These are phyloP conservation scores for Edolisoma coerulescens DNA, from an alignment of 2,113 vertebrate species.

Conservation along the genomic window DNA sequence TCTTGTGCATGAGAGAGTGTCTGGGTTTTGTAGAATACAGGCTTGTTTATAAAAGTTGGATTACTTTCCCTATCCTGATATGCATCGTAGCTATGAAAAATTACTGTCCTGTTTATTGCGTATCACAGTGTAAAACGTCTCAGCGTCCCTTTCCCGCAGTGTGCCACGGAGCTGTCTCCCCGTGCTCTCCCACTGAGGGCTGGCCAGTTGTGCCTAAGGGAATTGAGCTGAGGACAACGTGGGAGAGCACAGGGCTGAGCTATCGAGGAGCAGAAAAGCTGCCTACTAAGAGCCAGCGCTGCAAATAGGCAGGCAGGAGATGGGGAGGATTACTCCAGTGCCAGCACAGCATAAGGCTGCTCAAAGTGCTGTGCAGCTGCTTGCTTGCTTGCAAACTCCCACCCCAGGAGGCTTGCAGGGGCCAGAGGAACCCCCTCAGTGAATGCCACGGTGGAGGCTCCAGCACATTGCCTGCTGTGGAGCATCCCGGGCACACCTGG, in stretches of 20 bases:
- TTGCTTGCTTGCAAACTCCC: neutral
- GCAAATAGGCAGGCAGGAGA: neutral
- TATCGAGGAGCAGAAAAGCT: neutral
- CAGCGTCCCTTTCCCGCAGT: neutral
- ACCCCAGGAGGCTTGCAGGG: neutral
- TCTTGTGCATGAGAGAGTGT: neutral
- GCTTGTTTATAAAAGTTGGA: slow-evolving; percentile 41
- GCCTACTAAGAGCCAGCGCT: neutral
- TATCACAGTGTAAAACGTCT: neutral
- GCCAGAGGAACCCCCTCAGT: neutral
- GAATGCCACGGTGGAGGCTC: neutral
- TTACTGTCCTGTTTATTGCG: neutral
- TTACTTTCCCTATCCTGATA: neutral
- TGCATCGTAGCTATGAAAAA: neutral
- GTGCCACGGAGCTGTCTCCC: neutral
- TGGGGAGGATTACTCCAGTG: neutral
- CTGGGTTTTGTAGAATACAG: slow-evolving; percentile 10
- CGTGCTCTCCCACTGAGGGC: neutral
- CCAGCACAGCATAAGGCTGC: neutral
- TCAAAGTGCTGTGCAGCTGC: neutral
- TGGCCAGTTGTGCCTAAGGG: neutral
- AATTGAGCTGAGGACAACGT: neutral
- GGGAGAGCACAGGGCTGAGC: neutral
- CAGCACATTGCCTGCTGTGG: neutral
- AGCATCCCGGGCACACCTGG: neutral